Base-by-base conservation (phyloP, 2,113 vertebrate species). In the Anhinga anhinga region DNA sequence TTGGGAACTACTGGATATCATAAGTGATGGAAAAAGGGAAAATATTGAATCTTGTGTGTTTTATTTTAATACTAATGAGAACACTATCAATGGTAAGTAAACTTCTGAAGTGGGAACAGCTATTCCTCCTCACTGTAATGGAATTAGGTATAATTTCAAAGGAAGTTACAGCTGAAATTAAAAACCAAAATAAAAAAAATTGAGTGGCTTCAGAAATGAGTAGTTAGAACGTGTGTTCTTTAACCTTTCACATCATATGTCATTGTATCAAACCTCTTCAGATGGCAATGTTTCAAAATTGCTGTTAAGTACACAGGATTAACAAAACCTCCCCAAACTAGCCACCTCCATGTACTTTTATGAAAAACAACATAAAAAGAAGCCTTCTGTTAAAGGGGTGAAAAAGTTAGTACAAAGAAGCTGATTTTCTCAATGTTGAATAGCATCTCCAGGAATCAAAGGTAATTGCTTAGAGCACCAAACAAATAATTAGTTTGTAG, bases 401-500 rank as follows among this genome's bases (percentile, higher is more conserved):
- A 29, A 45, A n/a, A 38, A 63, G n/a, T n/a, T n/a, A n/a, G n/a
- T n/a, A n/a, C n/a, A n/a, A n/a, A n/a, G n/a, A n/a, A n/a, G n/a
- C n/a, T n/a, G n/a, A n/a, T n/a, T n/a, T n/a, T n/a, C n/a, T n/a
- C n/a, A n/a, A 14, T 69, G 87, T 86, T 88, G 47, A 95, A 32
- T 55, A 94, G 74, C 78, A 81, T 76, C 82, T 93, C 87, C 16
- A 73, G n/a, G n/a, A 90, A 94, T 40, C 52, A 86, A 91, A 94
- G 26, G 55, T 92, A 96, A 95, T 96, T 97, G 82, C 70, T 90
- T 58, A 55, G 70, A 89, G 67, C 67, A 95, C 67, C 14, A 95
- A 96, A 96, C 82, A 87, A 95, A 88, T 92, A 96, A 97, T 82
- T 96, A 96, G 67, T 88, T 95, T 70, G n/a, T n/a, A n/a, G n/a